Evolutionary conservation across 2,113 vertebrate species (phyloP).

Genomic region (Sinocyclocheilus maitianheensis): DNA sequence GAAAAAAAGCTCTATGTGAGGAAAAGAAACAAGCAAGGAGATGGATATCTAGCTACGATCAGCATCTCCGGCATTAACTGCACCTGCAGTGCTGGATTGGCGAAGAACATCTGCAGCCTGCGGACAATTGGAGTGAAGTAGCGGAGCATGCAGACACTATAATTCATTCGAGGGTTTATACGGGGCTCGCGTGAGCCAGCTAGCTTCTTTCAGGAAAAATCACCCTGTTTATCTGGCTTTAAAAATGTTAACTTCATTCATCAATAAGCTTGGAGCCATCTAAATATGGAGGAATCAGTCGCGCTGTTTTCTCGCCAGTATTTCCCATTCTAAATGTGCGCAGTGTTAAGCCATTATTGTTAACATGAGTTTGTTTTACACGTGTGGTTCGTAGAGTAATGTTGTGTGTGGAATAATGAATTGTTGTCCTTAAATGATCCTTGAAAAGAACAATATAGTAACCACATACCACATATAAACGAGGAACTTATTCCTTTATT

Average conservation of each 20-base stretch:
- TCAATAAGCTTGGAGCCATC: conserved; percentile 12
- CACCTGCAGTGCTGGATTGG: conserved; percentile 47
- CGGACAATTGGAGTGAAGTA: conserved; percentile 53
- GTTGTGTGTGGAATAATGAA: background rate
- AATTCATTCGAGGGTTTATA: conserved; percentile 18
- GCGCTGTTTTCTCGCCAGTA: background rate
- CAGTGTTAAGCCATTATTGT: background rate
- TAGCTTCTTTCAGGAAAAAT: conserved; percentile 20
- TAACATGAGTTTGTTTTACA: background rate
- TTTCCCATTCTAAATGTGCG: background rate
- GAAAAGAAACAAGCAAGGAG: conserved; percentile 56
- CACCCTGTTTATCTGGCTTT: background rate
- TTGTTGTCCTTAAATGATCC: too few species aligned
- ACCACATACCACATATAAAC: too few species aligned
- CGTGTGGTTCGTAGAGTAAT: background rate
- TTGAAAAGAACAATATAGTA: too few species aligned
- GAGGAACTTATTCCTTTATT: too few species aligned
- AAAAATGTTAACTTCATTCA: conserved; percentile 36
- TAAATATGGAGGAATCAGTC: background rate
- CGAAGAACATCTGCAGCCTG: conserved; percentile 51
- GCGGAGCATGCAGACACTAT: conserved; percentile 43
- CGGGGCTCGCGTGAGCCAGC: conserved; percentile 29
- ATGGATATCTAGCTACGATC: conserved; percentile 43
- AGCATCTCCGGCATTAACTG: conserved; percentile 53
- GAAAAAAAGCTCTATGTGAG: conserved; percentile 44